Percentiles rank a stretch among this genome's conserved stretches.
These are phyloP conservation scores for Daboia siamensis DNA, from an alignment of 2,113 vertebrate species.

Conservation along the genomic window DNA sequence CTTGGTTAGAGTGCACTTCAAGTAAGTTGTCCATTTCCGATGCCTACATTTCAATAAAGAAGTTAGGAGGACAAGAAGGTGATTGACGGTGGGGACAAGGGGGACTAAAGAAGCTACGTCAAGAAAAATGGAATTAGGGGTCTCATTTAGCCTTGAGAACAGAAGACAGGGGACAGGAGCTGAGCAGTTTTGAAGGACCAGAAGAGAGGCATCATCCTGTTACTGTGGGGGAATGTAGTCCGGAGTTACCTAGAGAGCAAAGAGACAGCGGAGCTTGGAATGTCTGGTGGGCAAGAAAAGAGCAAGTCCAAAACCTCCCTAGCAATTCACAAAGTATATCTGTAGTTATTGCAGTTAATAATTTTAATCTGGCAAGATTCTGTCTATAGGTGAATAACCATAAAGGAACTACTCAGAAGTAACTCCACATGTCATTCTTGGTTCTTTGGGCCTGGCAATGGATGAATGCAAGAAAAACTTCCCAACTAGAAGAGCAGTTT, in stretches of 20 bases:
- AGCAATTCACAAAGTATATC: not conserved
- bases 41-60: not conserved
- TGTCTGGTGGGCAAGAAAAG: not conserved
- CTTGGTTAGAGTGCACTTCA: not conserved
- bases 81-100: not conserved
- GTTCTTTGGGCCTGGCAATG: not conserved
- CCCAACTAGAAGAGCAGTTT: not conserved
- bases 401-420: not conserved
- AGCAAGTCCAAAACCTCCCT: not conserved
- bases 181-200: not conserved
- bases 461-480: not conserved
- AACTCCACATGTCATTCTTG: not conserved
- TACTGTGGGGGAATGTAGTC: not conserved
- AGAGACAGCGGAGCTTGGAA: not conserved
- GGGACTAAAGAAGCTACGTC: not conserved
- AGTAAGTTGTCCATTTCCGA: not conserved
- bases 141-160: not conserved
- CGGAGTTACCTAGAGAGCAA: not conserved
- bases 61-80: not conserved
- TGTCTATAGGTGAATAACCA: not conserved
- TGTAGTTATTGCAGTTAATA: not conserved
- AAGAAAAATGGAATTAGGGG: not conserved
- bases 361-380: not conserved
- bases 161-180: not conserved
- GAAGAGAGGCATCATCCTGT: not conserved